These are phyloP conservation scores for Boleophthalmus pectinirostris DNA, from an alignment of 2,113 vertebrate species.

Conservation along the genomic window DNA sequence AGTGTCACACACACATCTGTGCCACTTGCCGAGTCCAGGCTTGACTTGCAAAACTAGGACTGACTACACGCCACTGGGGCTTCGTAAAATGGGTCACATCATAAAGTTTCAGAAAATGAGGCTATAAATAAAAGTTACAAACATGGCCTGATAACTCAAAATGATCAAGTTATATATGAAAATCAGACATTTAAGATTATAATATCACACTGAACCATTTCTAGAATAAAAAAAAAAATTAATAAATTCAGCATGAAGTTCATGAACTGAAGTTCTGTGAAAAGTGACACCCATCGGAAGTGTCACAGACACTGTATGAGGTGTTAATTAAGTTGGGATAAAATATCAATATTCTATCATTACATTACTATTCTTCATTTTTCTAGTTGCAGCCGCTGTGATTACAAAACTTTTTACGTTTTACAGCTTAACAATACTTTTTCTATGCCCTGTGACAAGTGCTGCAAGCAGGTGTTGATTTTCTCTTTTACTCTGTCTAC, in stretches of 20 bases:
- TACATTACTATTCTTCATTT: background rate
- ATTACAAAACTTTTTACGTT: background rate
- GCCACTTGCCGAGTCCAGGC: constrained; percentile 4
- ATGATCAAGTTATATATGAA: background rate
- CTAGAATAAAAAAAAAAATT: background rate
- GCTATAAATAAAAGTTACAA: constrained; percentile 20
- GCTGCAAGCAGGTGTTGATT: background rate
- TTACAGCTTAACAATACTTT: background rate
- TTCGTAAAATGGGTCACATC: constrained; percentile 41
- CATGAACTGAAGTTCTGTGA: background rate
- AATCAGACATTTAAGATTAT: background rate
- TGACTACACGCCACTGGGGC: constrained; percentile 34
- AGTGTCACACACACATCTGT: constrained; percentile 19
- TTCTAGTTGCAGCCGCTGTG: background rate
- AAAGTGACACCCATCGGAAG: background rate
- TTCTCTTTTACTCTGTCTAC: background rate
- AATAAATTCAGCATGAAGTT: background rate
- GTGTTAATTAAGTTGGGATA: constrained; percentile 8
- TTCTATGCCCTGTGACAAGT: background rate
- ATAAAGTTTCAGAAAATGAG: constrained; percentile 25
- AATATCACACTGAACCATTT: background rate
- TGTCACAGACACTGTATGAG: background rate
- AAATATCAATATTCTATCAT: background rate
- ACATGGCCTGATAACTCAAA: background rate
- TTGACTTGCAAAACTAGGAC: constrained; percentile 36